Base-by-base conservation (phyloP, 1,140 invertebrate genomes). In the Aphis craccivora region DNA sequence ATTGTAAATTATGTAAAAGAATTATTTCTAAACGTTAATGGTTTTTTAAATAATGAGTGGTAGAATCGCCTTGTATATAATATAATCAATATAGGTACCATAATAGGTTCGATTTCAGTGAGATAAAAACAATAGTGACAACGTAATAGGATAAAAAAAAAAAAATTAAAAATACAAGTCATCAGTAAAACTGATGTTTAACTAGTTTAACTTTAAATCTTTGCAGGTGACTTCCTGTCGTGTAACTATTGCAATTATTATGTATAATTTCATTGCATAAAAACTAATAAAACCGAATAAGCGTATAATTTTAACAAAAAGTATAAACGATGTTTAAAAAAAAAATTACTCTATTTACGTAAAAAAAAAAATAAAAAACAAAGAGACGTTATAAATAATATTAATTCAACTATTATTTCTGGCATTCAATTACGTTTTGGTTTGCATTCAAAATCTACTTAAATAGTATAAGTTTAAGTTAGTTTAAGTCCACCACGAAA, bases 171-270 rank as follows among this genome's bases (percentile, higher is more conserved):
- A 89, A 53, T 53, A 89, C 51, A 5, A 89, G 51, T 37, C 35
- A 89, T 55, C n/a, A 14, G 22, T 89, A 89, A 89, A 35, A 88
- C 30, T 88, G 9, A 48, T 45, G 45, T 88, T 51, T 88, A 76
- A 88, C 45, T 40, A 43, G 18, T 51, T 51, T 51, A 45, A 84
- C 23, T 43, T 22, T 43, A 40, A 23, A 84, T 84, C 8, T 84
- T 25, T 43, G 25, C 23, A 40, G 23, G 43, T 40, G 84, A 37
- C 35, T 20, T 40, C 83, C 83, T 84, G 22, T 11, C 8, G 8
- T 76, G 37, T 40, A 83, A 25, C 83, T 40, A 43, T 37, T 40
- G 2, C 23, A 40, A 84, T 51, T 84, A 40, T 43, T 84, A 84
- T 40, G 18, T 81, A 40, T 83, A 40, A 83, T 37, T 76, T 14